Evolutionary conservation across 2,888 invertebrate genomes (phyloP), one percentile per base, ranked within the genome.

Genomic region (Kryphioiulus occultus): DNA sequence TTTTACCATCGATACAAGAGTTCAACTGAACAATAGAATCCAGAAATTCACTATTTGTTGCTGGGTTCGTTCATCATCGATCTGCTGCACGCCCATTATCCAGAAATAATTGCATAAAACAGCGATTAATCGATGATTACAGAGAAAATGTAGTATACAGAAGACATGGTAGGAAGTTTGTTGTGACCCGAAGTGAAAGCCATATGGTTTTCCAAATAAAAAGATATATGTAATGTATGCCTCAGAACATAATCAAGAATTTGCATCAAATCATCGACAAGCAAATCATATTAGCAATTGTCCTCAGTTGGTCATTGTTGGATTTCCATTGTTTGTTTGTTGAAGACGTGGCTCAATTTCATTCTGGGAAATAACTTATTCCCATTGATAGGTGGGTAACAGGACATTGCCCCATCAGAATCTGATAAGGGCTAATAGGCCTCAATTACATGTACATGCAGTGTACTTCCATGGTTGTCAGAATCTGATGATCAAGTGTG

Each of bases 11-110:
- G 68, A 68, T 68, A 26, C 26, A 68, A 2, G 19, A 68, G 26
- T 68, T 68, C n/a, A n/a, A 68, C 22, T 9, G 68, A 68, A 68
- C 68, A 68, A 68, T n/a, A 68, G 68, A 68, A 68, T 68, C 26
- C 68, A 68, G 7, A 68, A 68, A 68, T 22, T 68, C 68, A 9
- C 2, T 1, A 10, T 68, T 68, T 68, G 68, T 10, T 68, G 68
- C 68, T 7, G 68, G 7, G 68, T 68, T 68, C 9, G 68, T 68
- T 26, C 22, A 26, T 9, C 68, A 68, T 68, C 68, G 68, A 68
- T 68, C 68, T 26, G 26, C 9, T 26, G 68, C 68, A 26, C 68
- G 19, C 19, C 68, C 26, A 68, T 68, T 68, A 68, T 68, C 68
- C 68, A 68, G 22, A 68, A 68, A 26, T 68, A 68, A 68, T 68